Evolutionary conservation across 2,888 invertebrate genomes (phyloP).

Genomic region (Bellardia pandia): DNA sequence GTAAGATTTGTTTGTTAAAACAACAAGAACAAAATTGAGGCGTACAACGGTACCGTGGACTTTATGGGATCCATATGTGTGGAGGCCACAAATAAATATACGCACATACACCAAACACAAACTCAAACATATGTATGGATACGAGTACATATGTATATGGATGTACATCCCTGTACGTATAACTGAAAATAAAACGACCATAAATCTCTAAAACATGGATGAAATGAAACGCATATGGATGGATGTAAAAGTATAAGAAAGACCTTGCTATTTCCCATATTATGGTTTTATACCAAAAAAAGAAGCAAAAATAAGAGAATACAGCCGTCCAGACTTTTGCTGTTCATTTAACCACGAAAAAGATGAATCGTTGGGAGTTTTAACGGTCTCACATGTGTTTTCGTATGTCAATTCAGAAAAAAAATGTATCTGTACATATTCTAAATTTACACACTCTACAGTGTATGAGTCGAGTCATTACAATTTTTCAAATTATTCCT

Average conservation of each 20-base stretch:
- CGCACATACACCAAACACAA: not conserved
- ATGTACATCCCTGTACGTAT: not conserved
- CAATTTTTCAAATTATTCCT: not conserved
- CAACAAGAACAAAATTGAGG: slow-evolving; percentile 29
- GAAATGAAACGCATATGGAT: slow-evolving; percentile 39
- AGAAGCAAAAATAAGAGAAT: slow-evolving; percentile 8
- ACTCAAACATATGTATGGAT: not conserved
- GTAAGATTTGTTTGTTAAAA: slow-evolving; percentile 50
- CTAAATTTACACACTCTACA: slow-evolving; percentile 44
- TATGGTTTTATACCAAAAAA: slow-evolving; percentile 46
- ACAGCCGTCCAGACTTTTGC: slow-evolving; percentile 44
- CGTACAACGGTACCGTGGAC: slow-evolving; percentile 55
- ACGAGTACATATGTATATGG: too few species aligned
- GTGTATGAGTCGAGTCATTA: not conserved
- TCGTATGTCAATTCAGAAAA: slow-evolving; percentile 56
- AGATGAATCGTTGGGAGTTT: slow-evolving; percentile 48
- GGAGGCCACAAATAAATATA: slow-evolving; percentile 52
- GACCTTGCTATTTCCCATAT: slow-evolving; percentile 61
- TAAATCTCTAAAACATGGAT: slow-evolving; percentile 44
- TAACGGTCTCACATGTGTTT: slow-evolving; percentile 62
- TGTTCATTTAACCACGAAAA: slow-evolving; percentile 14
- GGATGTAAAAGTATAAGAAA: slow-evolving; percentile 36
- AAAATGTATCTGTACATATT: slow-evolving; percentile 25
- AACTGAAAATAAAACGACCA: slow-evolving; percentile 13
- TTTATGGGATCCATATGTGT: slow-evolving; percentile 70